phyloP scores from a whole-genome alignment of 2,797 vertebrate genomes.

The Erethizon dorsatum region DNA sequence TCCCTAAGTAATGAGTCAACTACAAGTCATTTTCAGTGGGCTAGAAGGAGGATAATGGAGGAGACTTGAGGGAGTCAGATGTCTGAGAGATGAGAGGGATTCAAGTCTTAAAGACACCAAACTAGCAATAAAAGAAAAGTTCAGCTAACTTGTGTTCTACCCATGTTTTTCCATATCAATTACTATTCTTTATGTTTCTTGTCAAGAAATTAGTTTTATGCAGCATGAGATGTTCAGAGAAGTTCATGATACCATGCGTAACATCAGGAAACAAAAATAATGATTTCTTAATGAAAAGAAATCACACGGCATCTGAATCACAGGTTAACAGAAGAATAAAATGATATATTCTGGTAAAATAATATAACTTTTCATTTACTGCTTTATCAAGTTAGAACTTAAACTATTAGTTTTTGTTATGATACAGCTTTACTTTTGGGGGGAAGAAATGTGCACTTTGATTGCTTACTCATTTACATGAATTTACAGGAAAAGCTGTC shows the following conservation, averaged over 20 bases:
- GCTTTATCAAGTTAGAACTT: conserved; percentile 60
- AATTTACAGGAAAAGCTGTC: conserved; percentile 69
- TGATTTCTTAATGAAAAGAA: conserved; percentile 67
- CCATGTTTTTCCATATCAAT: background rate
- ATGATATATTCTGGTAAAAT: conserved; percentile 45
- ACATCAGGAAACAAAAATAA: conserved; percentile 58
- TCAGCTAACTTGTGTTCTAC: background rate
- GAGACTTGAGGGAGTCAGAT: background rate
- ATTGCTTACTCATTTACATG: conserved; percentile 83
- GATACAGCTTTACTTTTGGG: conserved; percentile 33
- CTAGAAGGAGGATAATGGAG: background rate
- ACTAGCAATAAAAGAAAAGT: background rate
- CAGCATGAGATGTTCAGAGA: background rate
- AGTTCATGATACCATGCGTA: background rate
- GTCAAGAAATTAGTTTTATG: background rate
- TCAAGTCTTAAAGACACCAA: background rate
- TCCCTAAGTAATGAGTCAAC: background rate
- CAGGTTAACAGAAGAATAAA: conserved; percentile 64
- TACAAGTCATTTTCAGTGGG: background rate
- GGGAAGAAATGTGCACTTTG: conserved; percentile 58
- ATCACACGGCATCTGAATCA: conserved; percentile 60
- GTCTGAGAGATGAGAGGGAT: background rate
- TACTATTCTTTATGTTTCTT: background rate
- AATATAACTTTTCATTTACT: conserved; percentile 63
- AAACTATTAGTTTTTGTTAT: conserved; percentile 72